These are phyloP conservation scores for Neodiprion virginianus DNA, from an alignment of 1,140 invertebrate species.

Conservation along the genomic window DNA sequence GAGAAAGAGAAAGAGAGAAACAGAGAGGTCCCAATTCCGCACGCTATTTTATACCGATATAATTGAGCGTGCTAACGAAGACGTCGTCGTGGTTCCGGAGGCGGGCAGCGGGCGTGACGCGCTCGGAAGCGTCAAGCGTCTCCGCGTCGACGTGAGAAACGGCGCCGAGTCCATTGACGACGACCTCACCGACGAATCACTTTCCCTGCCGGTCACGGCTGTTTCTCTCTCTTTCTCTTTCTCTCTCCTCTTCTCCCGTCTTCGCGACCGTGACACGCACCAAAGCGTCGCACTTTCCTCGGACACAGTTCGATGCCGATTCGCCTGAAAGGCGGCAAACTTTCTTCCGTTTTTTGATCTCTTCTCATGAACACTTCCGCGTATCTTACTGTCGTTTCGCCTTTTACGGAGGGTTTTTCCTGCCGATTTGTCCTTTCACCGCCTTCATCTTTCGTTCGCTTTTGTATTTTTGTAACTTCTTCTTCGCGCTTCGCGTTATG, in stretches of 20 bases:
- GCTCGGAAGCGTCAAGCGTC: neutral
- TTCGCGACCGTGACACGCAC: conserved; percentile 2
- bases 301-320: too few species aligned
- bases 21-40: neutral
- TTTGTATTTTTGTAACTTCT: too few species aligned
- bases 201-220: neutral
- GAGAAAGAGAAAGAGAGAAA: too few species aligned
- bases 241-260: neutral
- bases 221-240: neutral
- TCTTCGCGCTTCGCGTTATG: too few species aligned
- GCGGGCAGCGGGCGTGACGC: neutral
- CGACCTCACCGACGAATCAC: neutral
- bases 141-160: neutral
- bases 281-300: too few species aligned
- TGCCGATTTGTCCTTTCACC: too few species aligned
- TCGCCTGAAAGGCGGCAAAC: too few species aligned
- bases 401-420: too few species aligned
- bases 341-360: too few species aligned
- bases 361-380: too few species aligned
- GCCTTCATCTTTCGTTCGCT: neutral
- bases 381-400: too few species aligned
- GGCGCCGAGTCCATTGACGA: neutral
- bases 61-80: conserved; percentile 1
- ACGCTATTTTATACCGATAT: neutral
- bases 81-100: neutral